Evolutionary conservation across 2,113 vertebrate species (phyloP).

Genomic region (Merops nubicus): DNA sequence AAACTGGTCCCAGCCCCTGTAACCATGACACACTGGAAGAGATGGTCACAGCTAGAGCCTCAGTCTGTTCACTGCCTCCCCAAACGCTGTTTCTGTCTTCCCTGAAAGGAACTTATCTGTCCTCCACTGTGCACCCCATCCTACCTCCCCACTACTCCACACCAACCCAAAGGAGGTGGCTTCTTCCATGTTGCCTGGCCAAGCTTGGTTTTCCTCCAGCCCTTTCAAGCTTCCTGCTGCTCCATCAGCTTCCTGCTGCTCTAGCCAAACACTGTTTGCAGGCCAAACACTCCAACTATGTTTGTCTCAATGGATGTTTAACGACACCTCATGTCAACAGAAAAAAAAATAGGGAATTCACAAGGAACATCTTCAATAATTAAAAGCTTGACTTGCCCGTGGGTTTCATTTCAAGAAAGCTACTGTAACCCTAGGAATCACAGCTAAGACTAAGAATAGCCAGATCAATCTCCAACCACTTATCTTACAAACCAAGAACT

Average conservation of each 20-base stretch:
- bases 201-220: not conserved
- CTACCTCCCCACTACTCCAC: not conserved
- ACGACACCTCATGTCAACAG: not conserved
- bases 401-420: not conserved
- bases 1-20: too few relatives aligned
- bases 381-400: not conserved
- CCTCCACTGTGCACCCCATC: not conserved
- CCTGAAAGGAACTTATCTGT: not conserved
- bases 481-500: slow-evolving; percentile 6
- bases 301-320: not conserved
- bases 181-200: not conserved
- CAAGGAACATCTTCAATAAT: not conserved
- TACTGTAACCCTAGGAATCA: not conserved
- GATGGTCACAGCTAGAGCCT: not conserved
- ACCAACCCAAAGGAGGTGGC: not conserved
- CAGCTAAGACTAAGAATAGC: not conserved
- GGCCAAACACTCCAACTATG: not conserved
- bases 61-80: not conserved
- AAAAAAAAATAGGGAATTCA: not conserved
- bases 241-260: not conserved
- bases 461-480: slow-evolving; percentile 11
- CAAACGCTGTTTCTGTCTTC: not conserved
- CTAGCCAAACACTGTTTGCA: not conserved
- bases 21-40: too few relatives aligned
- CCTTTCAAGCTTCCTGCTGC: not conserved